Base-by-base conservation (phyloP, 1,140 invertebrate genomes). In the Antheraea pernyi region DNA sequence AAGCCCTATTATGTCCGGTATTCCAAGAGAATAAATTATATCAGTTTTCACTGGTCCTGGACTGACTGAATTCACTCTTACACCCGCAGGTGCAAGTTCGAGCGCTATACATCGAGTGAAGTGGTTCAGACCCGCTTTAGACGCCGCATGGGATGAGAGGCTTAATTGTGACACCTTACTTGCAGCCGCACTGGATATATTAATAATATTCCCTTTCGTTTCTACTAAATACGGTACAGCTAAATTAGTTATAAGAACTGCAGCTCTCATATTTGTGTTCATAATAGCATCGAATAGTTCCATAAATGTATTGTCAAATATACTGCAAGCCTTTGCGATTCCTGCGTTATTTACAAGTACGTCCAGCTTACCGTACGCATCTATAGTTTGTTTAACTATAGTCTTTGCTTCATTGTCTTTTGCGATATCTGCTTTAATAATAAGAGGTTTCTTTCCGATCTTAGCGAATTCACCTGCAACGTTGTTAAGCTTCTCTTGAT, bases 31-130 rank as follows among this genome's bases (percentile, higher is more conserved):
- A 10, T 93, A 93, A 62, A 96, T 95, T 10, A 95, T 79, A 68
- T 95, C 93, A 7, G 96, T 96, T 1, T 93, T 78, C 37, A 94
- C 87, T 5, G 95, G 94, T 61, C 95, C 95, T 58, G 96, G 95
- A 83, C 95, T 95, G 0, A 96, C 95, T 63, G 93, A 86, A 85
- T 97, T 97, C 0, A 96, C 95, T 72, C 96, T 30, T 30, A 30
- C 22, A 30, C 22, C 22, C 22, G 22, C 4, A 30, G 4, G 4
- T 30, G 22, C 22, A 87, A n/a, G 97, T 93, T 73, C 94, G 91
- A 84, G 39, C 4, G 22, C 22, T 30, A 30, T 30, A 4, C 22
- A 30, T 2, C 22, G 22, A 30, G 22, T 30, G 22, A 30, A 30
- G 22, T 30, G 22, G 22, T 30, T 30, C 22, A 30, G 22, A 30